Conservation (phyloP, 2,888 invertebrate species). For the Uloborus plumipes region DNA sequence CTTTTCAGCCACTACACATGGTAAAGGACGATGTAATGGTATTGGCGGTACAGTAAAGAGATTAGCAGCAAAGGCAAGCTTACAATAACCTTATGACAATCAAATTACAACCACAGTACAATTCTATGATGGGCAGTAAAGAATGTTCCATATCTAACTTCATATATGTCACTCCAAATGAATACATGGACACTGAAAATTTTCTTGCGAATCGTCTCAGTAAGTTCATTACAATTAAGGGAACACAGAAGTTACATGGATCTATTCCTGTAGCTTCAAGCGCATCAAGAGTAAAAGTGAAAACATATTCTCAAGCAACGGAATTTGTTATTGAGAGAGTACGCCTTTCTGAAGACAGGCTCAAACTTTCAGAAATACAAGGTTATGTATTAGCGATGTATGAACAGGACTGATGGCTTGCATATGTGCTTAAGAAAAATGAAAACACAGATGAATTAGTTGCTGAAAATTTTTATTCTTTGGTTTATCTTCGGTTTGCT, state of each 20-base stretch:
- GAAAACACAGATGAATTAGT: too few relatives aligned
- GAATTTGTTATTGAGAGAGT: neutral
- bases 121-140: constrained; percentile 14
- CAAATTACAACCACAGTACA: constrained; percentile 9
- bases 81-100: constrained; percentile 49
- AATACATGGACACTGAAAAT: neutral
- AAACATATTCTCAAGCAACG: neutral
- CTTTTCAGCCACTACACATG: neutral
- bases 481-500: too few relatives aligned
- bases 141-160: constrained; percentile 6
- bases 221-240: constrained; percentile 9
- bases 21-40: constrained; percentile 59
- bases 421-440: too few relatives aligned
- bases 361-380: too few relatives aligned
- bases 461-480: too few relatives aligned
- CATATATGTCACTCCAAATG: neutral
- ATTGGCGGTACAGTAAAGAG: constrained; percentile 3
- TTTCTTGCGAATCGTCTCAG: neutral
- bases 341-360: too few relatives aligned
- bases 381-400: too few relatives aligned
- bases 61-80: neutral
- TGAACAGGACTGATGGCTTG: too few relatives aligned
- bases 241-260: constrained; percentile 17
- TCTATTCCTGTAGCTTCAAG: constrained; percentile 9
- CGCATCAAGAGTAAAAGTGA: neutral